A percentile compares a stretch with the other conserved stretches of the same genome.
Evolutionary conservation across 2,797 vertebrate species (phyloP).

Genomic region (Myiotriccus ornatus): DNA sequence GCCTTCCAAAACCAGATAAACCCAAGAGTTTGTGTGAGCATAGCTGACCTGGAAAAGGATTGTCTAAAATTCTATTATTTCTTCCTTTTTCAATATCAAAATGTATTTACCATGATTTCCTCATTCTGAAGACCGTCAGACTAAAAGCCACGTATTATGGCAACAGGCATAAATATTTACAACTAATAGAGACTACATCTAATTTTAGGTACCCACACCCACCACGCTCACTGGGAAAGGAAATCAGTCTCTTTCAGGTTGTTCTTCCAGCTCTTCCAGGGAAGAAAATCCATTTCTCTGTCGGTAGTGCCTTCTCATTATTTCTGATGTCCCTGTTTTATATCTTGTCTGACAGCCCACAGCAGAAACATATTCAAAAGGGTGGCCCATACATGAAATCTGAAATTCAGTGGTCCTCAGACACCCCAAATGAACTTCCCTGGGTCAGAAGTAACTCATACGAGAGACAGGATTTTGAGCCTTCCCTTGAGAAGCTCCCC

Average conservation of each 20-base stretch:
- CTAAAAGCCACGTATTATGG: background rate
- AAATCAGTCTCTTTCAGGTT: background rate
- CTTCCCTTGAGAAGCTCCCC: background rate
- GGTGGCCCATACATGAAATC: background rate
- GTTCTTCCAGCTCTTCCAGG: background rate
- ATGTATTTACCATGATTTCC: background rate
- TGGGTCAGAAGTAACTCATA: background rate
- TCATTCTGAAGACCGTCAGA: background rate
- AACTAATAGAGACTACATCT: background rate
- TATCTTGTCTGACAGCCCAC: background rate
- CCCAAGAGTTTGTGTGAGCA: background rate
- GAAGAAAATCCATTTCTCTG: background rate
- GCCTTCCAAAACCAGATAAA: background rate
- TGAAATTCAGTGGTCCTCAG: background rate
- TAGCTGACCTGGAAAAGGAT: background rate
- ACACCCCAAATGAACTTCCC: background rate
- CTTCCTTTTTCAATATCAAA: background rate
- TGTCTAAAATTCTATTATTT: background rate
- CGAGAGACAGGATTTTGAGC: background rate
- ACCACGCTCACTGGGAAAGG: background rate
- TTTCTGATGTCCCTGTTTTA: background rate
- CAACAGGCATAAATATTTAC: conserved; percentile 33
- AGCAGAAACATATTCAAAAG: background rate
- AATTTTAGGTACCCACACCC: conserved; percentile 13
- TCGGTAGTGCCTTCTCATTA: background rate